A percentile compares a stretch with the other conserved stretches of the same genome.
phyloP scores from a whole-genome alignment of 64 coral and sea anemone species.

The Montipora capricornis region DNA sequence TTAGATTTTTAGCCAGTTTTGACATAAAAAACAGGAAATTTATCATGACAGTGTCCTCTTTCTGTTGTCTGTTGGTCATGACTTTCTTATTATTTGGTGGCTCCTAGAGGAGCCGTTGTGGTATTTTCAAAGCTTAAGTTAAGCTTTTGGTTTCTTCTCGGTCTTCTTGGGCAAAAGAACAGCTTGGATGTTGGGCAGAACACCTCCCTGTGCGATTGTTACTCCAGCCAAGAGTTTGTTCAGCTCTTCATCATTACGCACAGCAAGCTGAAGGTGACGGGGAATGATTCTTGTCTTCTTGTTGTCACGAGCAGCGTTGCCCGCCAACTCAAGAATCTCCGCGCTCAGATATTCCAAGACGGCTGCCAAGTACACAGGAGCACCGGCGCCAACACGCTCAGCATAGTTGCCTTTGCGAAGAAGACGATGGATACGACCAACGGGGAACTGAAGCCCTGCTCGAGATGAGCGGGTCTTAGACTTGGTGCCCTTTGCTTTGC shows the following conservation, averaged over 20 bases:
- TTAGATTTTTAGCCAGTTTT: too few species aligned
- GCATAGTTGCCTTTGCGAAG: not conserved
- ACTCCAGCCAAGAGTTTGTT: not conserved
- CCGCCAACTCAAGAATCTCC: not conserved
- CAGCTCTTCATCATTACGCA: not conserved
- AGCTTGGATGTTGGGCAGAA: not conserved
- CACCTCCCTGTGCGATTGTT: not conserved
- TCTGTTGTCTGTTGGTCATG: not conserved
- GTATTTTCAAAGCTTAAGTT: not conserved
- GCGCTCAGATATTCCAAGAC: not conserved
- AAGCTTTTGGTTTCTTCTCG: not conserved
- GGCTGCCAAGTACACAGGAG: not conserved
- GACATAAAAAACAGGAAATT: too few species aligned
- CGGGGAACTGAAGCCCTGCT: constrained; percentile 1
- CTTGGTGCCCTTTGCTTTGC: constrained; percentile 14
- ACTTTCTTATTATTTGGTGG: not conserved
- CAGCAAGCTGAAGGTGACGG: not conserved
- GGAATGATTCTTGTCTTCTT: not conserved
- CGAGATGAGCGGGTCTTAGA: constrained; percentile 26
- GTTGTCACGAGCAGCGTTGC: not conserved
- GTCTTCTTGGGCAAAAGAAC: not conserved
- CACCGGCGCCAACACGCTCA: not conserved
- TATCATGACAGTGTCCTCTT: too few species aligned
- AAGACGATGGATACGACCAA: not conserved
- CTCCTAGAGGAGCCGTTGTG: not conserved